Evolutionary conservation across 1,140 invertebrate species (phyloP).

Genomic region (Lepidurus couesii): DNA sequence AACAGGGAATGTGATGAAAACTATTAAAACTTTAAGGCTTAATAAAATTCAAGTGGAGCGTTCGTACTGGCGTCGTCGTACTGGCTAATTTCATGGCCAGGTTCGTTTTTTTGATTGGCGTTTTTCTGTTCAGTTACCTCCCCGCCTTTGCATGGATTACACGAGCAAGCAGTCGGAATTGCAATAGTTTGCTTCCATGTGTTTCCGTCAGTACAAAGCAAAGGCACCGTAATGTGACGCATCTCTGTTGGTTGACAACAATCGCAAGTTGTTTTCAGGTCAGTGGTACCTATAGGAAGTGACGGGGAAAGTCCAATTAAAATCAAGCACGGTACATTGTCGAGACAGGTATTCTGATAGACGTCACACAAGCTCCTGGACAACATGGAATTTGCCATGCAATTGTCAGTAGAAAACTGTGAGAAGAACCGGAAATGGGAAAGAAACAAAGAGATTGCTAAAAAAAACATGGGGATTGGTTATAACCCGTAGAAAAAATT

Average conservation of each 20-base stretch:
- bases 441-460: constrained; percentile 32
- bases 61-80: neutral
- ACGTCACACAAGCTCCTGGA: neutral
- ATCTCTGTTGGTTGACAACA: constrained; percentile 38
- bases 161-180: constrained; percentile 28
- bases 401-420: neutral
- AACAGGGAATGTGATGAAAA: neutral
- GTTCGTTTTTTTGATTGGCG: neutral
- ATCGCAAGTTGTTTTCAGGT: constrained; percentile 35
- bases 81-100: neutral
- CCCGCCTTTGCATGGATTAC: neutral
- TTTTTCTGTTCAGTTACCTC: neutral
- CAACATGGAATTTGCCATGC: constrained; percentile 7
- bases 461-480: no score
- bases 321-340: neutral
- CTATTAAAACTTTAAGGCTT: neutral
- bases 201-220: constrained; percentile 37
- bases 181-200: constrained; percentile 31
- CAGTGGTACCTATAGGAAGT: neutral
- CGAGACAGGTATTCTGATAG: neutral
- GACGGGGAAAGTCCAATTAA: neutral
- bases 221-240: constrained; percentile 35
- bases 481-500: no score
- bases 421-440: constrained; percentile 30
- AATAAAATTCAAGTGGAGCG: neutral